phyloP scores from a whole-genome alignment of 2,797 vertebrate genomes.

The Anguilla obscura region DNA sequence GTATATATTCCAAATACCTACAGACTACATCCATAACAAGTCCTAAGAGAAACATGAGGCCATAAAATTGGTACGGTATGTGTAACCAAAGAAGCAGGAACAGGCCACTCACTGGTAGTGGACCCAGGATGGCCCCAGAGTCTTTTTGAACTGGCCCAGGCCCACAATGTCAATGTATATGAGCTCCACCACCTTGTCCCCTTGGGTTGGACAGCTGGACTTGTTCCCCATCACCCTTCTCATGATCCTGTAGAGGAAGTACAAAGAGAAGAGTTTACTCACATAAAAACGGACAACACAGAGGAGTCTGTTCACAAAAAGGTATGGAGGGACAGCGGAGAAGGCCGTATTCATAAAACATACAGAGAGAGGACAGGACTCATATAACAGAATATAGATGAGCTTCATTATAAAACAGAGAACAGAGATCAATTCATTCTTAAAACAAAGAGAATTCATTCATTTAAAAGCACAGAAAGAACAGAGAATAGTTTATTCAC shows the following conservation, averaged over 20 bases:
- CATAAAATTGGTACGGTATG: no score
- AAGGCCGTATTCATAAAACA: background rate
- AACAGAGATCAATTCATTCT: background rate
- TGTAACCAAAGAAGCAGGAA: background rate
- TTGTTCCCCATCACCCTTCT: conserved; percentile 97
- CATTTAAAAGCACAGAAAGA: no score
- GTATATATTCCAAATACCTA: background rate
- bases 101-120: conserved; percentile 81
- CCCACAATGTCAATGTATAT: conserved; percentile 85
- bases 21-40: background rate
- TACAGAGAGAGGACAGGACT: background rate
- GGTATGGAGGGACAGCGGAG: background rate
- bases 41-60: background rate
- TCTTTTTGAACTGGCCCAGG: conserved; percentile 82
- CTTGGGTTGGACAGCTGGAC: conserved; percentile 95
- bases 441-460: background rate
- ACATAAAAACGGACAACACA: background rate
- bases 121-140: conserved; percentile 81
- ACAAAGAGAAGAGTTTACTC: background rate
- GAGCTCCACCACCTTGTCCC: conserved; percentile 88
- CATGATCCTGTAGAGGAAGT: conserved; percentile 83
- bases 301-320: background rate
- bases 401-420: no score
- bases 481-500: background rate
- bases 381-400: background rate